A percentile compares a stretch with the other conserved stretches of the same genome.
Evolutionary conservation across 23 tunicate genomes (phyloP).

Genomic region (Halocynthia aurantium): DNA sequence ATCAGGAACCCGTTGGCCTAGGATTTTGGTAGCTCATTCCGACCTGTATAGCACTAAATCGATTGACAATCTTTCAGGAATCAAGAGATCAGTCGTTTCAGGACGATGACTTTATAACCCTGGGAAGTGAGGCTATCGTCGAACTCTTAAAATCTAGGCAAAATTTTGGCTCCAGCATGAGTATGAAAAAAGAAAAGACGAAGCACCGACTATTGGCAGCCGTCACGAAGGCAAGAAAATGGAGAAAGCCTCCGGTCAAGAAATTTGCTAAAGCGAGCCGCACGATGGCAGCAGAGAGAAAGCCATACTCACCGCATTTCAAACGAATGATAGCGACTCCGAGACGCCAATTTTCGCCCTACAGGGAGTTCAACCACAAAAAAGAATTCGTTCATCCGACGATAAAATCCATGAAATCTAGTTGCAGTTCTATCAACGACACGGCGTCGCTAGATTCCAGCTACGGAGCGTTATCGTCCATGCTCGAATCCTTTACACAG

Average conservation of each 20-base stretch:
- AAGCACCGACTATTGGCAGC: neutral
- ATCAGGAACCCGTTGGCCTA: too few relatives aligned
- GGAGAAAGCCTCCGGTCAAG: slow-evolving; percentile 1
- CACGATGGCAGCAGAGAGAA: neutral
- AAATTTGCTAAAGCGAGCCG: neutral
- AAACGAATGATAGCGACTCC: neutral
- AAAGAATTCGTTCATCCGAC: too few relatives aligned
- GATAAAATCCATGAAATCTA: too few relatives aligned
- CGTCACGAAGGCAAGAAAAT: neutral
- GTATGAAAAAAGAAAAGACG: slow-evolving; percentile 6
- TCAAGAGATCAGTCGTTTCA: too few relatives aligned
- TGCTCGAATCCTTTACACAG: too few relatives aligned
- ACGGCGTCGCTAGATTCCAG: too few relatives aligned
- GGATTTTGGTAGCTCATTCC: too few relatives aligned
- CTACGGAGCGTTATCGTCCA: too few relatives aligned
- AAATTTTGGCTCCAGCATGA: neutral
- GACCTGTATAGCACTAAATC: too few relatives aligned
- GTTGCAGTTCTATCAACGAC: too few relatives aligned
- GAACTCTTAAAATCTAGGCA: neutral
- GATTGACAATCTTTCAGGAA: too few relatives aligned
- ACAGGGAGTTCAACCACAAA: neutral
- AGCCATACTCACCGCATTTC: neutral
- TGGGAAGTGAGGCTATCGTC: neutral
- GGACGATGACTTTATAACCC: neutral
- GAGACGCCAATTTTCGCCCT: neutral